Conservation (phyloP, 2,113 vertebrate species). For the Panthera tigris region DNA sequence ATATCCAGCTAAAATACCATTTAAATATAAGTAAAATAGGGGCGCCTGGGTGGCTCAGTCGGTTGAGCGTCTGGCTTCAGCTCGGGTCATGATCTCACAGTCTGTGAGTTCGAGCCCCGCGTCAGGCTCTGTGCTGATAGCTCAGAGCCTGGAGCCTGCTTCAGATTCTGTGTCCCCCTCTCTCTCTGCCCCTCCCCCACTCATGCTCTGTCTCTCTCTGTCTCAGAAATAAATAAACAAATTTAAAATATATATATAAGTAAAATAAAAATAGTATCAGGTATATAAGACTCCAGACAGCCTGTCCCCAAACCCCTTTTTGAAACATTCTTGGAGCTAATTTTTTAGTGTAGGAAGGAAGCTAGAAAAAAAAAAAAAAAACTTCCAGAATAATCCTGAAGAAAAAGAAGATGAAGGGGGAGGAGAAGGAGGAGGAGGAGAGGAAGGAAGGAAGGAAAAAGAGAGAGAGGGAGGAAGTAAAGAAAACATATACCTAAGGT, state of each 20-base stretch:
- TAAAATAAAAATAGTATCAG: background rate
- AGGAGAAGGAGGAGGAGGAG: background rate
- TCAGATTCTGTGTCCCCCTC: too few species aligned
- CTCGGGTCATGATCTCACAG: too few species aligned
- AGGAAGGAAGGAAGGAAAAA: background rate
- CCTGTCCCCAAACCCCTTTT: background rate
- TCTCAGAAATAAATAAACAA: too few species aligned
- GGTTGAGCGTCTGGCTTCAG: too few species aligned
- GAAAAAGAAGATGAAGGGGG: background rate
- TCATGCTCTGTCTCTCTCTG: too few species aligned
- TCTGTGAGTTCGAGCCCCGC: too few species aligned
- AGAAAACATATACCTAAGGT: background rate
- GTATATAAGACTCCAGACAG: background rate
- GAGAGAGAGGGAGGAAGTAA: background rate
- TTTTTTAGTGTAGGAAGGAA: background rate
- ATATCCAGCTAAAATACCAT: background rate
- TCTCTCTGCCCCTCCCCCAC: too few species aligned
- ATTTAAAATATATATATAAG: background rate
- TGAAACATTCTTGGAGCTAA: conserved; percentile 31
- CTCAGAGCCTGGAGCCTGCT: too few species aligned
- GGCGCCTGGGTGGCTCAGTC: too few species aligned
- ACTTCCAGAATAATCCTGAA: background rate
- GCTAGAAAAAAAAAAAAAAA: background rate
- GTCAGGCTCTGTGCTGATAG: too few species aligned
- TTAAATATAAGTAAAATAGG: background rate